Base-by-base conservation (phyloP, 2,113 vertebrate species). In the Ursus arctos region DNA sequence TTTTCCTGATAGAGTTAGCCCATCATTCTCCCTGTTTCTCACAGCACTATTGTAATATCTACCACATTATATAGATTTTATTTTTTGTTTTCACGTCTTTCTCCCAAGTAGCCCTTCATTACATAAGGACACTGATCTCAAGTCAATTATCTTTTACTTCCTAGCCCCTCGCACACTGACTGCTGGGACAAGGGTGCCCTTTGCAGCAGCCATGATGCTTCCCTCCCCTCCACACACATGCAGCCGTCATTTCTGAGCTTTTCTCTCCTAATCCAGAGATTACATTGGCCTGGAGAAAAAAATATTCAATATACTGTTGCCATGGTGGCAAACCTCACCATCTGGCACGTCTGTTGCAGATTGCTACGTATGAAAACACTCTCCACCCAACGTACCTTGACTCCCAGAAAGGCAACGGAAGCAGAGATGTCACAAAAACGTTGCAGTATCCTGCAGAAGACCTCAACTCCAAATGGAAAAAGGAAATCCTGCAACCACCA, bases 351-450 rank as follows among this genome's bases (percentile, higher is more conserved):
- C 53, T 80, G 5, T 97, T 85, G 71, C 85, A 93, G 90, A 63
- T 89, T 72, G 59, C 28, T 69, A 26, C 13, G 26, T 63, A 11
- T 72, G 90, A 55, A 79, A 92, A 65, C 0, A 1, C 19, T 53
- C 53, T 69, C 40, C 49, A 74, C 24, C 16, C 47, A 82, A 84
- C 13, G 11, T 57, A 57, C 8, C 69, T 31, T 43, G 65, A 31
- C 11, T 74, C 97, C 55, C 28, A 65, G 1, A 77, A 92, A 49
- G 86, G 77, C 0, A 6, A 93, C 53, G 0, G 21, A 94, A 36
- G 76, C 47, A 57, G 96, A 67, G 7, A 94, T 94, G 81, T 98
- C 96, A 83, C 98, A 94, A 98, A 67, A 21, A 98, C 99, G 93
- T 76, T 31, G 2, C 80, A 95, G 10, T 98, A 99, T 97, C 97